phyloP scores from a whole-genome alignment of 2,888 invertebrate genomes.

The Apomyelois bistriatella region DNA sequence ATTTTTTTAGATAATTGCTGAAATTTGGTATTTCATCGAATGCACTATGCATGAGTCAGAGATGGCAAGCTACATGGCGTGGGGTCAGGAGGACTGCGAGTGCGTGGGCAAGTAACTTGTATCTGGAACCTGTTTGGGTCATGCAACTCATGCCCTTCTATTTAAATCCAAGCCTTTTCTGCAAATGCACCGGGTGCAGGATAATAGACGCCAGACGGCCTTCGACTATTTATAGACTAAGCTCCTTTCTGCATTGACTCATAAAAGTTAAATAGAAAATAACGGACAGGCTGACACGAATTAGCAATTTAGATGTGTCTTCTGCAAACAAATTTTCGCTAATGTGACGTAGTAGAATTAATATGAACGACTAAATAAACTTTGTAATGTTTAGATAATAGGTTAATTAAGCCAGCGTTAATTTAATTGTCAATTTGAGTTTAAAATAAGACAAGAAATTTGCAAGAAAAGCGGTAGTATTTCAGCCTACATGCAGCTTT shows the following conservation, averaged over 20 bases:
- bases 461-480: slow-evolving; percentile 30
- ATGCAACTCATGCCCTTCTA: slow-evolving; percentile 68
- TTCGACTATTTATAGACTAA: slow-evolving; percentile 49
- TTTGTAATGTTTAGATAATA: neutral
- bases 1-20: neutral
- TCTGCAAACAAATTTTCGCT: neutral
- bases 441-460: slow-evolving; percentile 26
- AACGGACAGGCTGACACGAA: slow-evolving; percentile 10
- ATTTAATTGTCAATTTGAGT: slow-evolving; percentile 25
- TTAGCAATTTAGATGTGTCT: slow-evolving; percentile 11
- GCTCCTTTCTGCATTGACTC: slow-evolving; percentile 24
- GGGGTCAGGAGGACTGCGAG: slow-evolving; percentile 56
- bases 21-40: neutral
- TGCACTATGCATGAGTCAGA: slow-evolving; percentile 46
- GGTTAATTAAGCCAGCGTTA: slow-evolving; percentile 4
- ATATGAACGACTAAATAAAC: neutral
- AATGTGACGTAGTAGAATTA: neutral
- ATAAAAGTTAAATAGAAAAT: slow-evolving; percentile 19
- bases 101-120: slow-evolving; percentile 60
- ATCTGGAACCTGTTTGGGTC: slow-evolving; percentile 73
- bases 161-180: slow-evolving; percentile 61
- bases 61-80: slow-evolving; percentile 49
- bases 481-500: slow-evolving; percentile 33
- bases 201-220: slow-evolving; percentile 36
- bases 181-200: slow-evolving; percentile 42